These are phyloP conservation scores for Drosophila nigromelanica DNA, from an alignment of 1,140 invertebrate genomes.

Conservation along the genomic window DNA sequence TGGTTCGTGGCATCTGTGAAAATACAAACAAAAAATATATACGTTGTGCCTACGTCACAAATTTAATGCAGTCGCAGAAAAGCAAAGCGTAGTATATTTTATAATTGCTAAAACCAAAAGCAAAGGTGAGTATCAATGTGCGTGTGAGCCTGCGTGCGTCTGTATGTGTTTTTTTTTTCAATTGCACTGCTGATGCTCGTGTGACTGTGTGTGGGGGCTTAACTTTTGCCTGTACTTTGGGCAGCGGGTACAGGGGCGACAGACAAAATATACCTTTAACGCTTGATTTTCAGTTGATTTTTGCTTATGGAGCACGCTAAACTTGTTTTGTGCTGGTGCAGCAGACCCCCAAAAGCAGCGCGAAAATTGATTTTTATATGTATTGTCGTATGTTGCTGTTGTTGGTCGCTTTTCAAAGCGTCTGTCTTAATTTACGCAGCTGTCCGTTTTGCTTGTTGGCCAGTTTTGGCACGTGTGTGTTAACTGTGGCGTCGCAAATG, in stretches of 20 bases:
- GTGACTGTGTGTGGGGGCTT: constrained; percentile 32
- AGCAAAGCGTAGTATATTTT: constrained; percentile 19
- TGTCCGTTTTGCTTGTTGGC: constrained; percentile 21
- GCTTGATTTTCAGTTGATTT: constrained; percentile 24
- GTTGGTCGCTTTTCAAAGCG: constrained; percentile 48
- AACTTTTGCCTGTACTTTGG: constrained; percentile 39
- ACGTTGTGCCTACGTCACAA: constrained; percentile 26
- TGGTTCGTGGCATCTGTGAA: constrained; percentile 90
- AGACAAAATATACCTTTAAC: constrained; percentile 58
- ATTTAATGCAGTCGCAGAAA: constrained; percentile 6
- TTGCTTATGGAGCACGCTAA: constrained; percentile 25
- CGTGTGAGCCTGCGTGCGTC: not conserved
- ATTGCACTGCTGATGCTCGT: constrained; percentile 41
- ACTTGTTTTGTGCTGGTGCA: constrained; percentile 18
- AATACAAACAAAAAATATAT: constrained; percentile 7
- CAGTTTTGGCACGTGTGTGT: constrained; percentile 2
- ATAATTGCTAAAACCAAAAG: constrained; percentile 11
- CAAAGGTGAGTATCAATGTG: constrained; percentile 33
- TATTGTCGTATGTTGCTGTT: constrained; percentile 49
- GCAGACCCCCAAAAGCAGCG: constrained; percentile 31
- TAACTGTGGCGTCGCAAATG: not conserved
- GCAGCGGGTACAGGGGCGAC: not conserved
- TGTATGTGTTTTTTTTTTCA: constrained; percentile 15
- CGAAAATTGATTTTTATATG: constrained; percentile 71
- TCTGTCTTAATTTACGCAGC: constrained; percentile 49